Base-by-base conservation (phyloP, 1,140 invertebrate species). In the Drosophila cardini region DNA sequence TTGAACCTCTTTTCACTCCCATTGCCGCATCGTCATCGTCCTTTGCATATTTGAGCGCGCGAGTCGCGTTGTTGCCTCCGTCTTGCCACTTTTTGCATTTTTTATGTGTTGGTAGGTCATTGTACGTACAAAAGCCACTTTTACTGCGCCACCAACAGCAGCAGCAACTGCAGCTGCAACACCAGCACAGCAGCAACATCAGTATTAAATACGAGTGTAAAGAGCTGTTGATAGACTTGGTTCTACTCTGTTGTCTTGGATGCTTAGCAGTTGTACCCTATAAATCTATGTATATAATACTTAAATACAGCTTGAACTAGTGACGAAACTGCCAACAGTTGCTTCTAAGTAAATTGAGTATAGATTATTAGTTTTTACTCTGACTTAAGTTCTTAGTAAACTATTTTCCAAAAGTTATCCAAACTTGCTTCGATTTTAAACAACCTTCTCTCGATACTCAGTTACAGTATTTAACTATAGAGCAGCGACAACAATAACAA, bases 51-150 rank as follows among this genome's bases (percentile, higher is more conserved):
- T 87, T 80, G 46, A 89, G 84, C 79, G 76, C 72, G 79, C 79
- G 69, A 82, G 53, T 87, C 76, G 76, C 82, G 64, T 67, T 69
- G 71, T 56, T 71, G 72, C 56, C 50, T 21, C 52, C 67, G 52
- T 64, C 56, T 80, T 69, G 72, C 76, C 79, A 78, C 73, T 76
- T 80, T 81, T 89, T 87, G 80, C 85, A 90, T 89, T 89, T 90
- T 89, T 89, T 89, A 90, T 89, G 85, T 89, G 84, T 89, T 89
- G 84, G 64, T 91, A 91, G 90, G 90, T 91, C 90, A 91, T 90
- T 91, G 90, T 84, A 90, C 90, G 90, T 91, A 91, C 90, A 91
- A 91, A 91, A 91, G 90, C 90, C 90, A 91, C 90, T 91, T 91
- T 90, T 90, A 80, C 85, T 90, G 78, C 68, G 72, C 72, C 80